Evolutionary conservation across 2,113 vertebrate species (phyloP), one percentile per base, ranked within the genome.

Genomic region (Nycticryphes semicollaris): DNA sequence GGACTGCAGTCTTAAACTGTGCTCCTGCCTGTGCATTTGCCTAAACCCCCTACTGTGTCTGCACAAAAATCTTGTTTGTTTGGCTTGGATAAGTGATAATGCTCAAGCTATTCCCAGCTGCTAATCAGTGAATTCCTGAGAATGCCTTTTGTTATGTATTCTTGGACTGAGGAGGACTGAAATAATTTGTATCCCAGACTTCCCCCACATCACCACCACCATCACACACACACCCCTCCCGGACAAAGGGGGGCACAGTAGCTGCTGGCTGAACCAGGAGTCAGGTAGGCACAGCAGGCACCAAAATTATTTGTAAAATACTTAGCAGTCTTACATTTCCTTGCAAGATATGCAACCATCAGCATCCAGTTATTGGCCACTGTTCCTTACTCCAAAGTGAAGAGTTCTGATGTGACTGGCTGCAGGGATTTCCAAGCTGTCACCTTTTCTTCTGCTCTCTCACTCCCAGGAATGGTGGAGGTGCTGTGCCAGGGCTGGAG

Each of bases 41-140:
- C 80, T 86, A 88, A 95, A 79, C 33, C 39, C 75, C 28, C 62
- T 86, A 48, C 68, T 67, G 33, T 59, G 48, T 72, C 39, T 89
- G 68, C 74, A 76, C 54, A 95, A 70, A 92, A 90, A 54, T 67
- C 83, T 89, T 77, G 41, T 22, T 89, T 90, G 73, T 54, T 47
- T 84, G 82, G 47, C 51, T 87, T 69, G 76, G 80, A 92, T 92
- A 96, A 84, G 64, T 59, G 83, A 81, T 95, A 91, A 96, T 90
- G 27, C 56, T 77, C 63, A 62, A 86, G 2, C 68, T 87, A 67
- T 89, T 88, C 72, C 37, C 80, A 87, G 59, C 30, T 93, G 89
- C 59, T 95, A 74, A 89, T 80, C 59, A 83, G 64, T 70, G 68
- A 56, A 90, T 94, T 94, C 84, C 80, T 70, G 51, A 90, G 67